phyloP scores from a whole-genome alignment of 2,888 invertebrate species.

The Drosophila ezoana region DNA sequence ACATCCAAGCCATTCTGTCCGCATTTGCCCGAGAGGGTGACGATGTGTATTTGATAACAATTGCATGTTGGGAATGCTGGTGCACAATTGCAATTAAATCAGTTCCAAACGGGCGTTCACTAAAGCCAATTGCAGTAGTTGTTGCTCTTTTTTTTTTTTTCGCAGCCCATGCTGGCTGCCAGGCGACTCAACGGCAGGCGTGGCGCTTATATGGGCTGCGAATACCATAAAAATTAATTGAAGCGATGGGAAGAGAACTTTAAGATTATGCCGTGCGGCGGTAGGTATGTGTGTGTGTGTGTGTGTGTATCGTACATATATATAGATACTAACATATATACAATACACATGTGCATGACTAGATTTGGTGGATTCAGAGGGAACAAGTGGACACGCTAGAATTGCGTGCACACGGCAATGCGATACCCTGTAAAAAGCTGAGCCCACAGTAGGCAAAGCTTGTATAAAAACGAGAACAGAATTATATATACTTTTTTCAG shows the following conservation, averaged over 20 bases:
- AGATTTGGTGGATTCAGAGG: background rate
- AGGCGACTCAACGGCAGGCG: constrained; percentile 33
- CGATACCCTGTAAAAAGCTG: constrained; percentile 25
- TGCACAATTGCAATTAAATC: constrained; percentile 74
- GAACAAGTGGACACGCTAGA: constrained; percentile 1
- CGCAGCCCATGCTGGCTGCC: constrained; percentile 33
- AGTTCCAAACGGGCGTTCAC: constrained; percentile 70
- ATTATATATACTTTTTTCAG: too few species aligned
- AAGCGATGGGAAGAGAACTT: constrained; percentile 53
- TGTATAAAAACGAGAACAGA: too few species aligned
- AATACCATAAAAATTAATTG: constrained; percentile 70
- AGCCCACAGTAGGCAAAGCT: background rate
- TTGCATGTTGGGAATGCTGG: constrained; percentile 62
- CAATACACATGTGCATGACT: constrained; percentile 8
- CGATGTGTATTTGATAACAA: constrained; percentile 66
- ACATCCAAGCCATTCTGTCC: constrained; percentile 17
- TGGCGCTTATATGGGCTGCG: constrained; percentile 68
- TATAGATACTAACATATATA: background rate
- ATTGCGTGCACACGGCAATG: background rate
- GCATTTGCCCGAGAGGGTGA: constrained; percentile 46
- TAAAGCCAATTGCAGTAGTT: constrained; percentile 51
- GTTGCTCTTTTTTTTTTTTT: constrained; percentile 17
- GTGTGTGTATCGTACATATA: background rate
- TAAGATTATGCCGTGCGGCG: constrained; percentile 39
- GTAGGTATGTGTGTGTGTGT: constrained; percentile 8